Evolutionary conservation across 2,888 invertebrate genomes (phyloP).

Genomic region (Spatulosminthurus flaviceps): DNA sequence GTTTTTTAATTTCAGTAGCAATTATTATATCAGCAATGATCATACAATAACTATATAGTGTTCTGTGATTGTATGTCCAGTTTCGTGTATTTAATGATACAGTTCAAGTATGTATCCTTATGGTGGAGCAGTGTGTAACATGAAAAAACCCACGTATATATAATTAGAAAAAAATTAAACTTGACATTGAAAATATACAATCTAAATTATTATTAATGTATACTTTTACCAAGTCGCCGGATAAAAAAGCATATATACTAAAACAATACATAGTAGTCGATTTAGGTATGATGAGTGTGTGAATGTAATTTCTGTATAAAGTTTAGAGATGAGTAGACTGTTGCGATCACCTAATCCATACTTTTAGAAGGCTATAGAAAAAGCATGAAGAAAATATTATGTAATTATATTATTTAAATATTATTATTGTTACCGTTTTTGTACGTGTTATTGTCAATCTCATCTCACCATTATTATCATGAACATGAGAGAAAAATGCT

Average conservation of each 20-base stretch:
- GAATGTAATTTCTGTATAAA: not conserved
- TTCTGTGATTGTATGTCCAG: too few species aligned
- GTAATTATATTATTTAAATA: constrained; percentile 7
- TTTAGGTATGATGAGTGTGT: not conserved
- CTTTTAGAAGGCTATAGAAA: not conserved
- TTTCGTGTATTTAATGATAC: too few species aligned
- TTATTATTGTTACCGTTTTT: constrained; percentile 18
- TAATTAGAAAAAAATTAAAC: not conserved
- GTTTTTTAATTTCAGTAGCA: too few species aligned
- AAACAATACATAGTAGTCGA: not conserved
- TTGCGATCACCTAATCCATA: not conserved
- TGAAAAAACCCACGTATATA: too few species aligned
- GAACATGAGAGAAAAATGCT: not conserved
- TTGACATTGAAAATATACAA: constrained; percentile 4
- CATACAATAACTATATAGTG: too few species aligned
- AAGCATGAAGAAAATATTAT: constrained; percentile 9
- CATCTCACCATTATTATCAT: not conserved
- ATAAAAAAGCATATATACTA: not conserved
- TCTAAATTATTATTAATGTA: not conserved
- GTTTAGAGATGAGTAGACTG: constrained; percentile 34
- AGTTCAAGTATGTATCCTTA: too few species aligned
- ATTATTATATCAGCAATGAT: too few species aligned
- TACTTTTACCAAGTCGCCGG: constrained; percentile 6
- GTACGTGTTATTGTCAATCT: constrained; percentile 5
- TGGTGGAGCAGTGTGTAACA: too few species aligned